These are phyloP conservation scores for crab-eating macaque (Macaca fascicularis) DNA, from an alignment of 2,113 vertebrate genomes.

Conservation along the genomic window T2T-MFA8v1.1 NC_088379.1:77949001-77949500, in stretches of 20 bases:
- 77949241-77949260: background rate
- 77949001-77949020: background rate
- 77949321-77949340: background rate
- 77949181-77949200: background rate
- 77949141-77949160: background rate
- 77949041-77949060: background rate
- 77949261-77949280: background rate
- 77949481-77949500: background rate
- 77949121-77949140: background rate
- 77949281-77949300: background rate
- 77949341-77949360: background rate
- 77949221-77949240: background rate
- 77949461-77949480: background rate
- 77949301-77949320: background rate
- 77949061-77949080: background rate
- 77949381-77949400: background rate
- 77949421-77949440: background rate
- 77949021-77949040: background rate
- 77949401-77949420: background rate
- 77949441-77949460: background rate
- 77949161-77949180: background rate
- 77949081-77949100: background rate
- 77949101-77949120: background rate
- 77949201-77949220: background rate
- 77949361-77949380: background rate